Evolutionary conservation across 2,888 invertebrate species (phyloP).

Genomic region (Hirtodrosophila cameraria): DNA sequence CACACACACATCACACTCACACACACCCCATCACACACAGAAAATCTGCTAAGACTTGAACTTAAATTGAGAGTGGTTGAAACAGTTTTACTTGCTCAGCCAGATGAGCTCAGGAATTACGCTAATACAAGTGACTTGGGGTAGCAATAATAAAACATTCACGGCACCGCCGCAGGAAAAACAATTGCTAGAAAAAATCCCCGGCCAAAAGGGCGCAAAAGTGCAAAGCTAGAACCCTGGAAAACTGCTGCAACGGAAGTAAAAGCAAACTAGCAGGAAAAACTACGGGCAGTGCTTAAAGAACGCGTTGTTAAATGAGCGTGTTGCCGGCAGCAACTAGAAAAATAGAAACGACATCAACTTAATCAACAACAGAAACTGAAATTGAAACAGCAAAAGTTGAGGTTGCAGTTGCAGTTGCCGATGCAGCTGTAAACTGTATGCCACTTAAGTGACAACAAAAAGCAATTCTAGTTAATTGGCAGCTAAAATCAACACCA

Average conservation of each 20-base stretch:
- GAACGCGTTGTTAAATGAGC: slow-evolving; percentile 64
- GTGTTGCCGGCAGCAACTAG: slow-evolving; percentile 43
- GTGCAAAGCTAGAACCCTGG: slow-evolving; percentile 5
- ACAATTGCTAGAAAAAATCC: slow-evolving; percentile 51
- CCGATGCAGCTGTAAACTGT: slow-evolving; percentile 19
- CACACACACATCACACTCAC: slow-evolving; percentile 28
- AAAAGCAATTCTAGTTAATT: slow-evolving; percentile 65
- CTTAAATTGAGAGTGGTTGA: slow-evolving; percentile 3
- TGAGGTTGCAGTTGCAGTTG: slow-evolving; percentile 8
- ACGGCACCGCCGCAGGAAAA: slow-evolving; percentile 26
- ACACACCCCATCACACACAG: no score
- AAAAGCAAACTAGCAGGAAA: slow-evolving; percentile 56
- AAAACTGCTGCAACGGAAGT: slow-evolving; percentile 30
- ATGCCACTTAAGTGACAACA: slow-evolving; percentile 51
- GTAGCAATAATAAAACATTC: slow-evolving; percentile 50
- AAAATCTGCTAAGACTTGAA: not conserved
- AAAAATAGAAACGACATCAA: not conserved
- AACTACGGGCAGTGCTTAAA: slow-evolving; percentile 50
- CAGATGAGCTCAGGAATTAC: slow-evolving; percentile 68
- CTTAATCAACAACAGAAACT: slow-evolving; percentile 3
- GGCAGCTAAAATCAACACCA: slow-evolving; percentile 49
- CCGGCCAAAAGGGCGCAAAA: slow-evolving; percentile 4
- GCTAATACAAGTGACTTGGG: slow-evolving; percentile 55
- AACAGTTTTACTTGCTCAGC: slow-evolving; percentile 43
- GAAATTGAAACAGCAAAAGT: slow-evolving; percentile 14